Percentiles rank a stretch among this genome's conserved stretches.
These are phyloP conservation scores for Centropyge bicolor DNA, from an alignment of 2,797 vertebrate genomes.

Conservation along the genomic window DNA sequence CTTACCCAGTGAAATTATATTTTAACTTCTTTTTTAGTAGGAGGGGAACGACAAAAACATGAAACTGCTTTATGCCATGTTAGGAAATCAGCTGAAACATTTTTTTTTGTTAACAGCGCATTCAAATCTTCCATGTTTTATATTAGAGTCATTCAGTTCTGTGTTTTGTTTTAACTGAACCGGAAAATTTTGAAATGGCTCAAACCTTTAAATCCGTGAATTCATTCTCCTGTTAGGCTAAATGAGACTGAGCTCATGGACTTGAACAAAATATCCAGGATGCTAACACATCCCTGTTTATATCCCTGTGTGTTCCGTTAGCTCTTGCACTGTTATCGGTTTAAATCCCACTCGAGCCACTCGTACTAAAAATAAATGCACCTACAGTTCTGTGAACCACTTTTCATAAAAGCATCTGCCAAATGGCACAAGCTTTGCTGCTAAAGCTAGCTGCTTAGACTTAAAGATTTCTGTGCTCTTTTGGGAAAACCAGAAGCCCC, in stretches of 20 bases:
- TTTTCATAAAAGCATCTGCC: slow-evolving; percentile 46
- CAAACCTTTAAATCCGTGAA: background rate
- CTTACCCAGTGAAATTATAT: background rate
- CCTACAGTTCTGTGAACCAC: slow-evolving; percentile 16
- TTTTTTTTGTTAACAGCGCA: background rate
- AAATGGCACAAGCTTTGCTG: slow-evolving; percentile 46
- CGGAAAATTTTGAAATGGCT: background rate
- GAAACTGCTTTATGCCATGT: background rate
- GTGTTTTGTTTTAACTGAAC: background rate
- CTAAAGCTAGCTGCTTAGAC: slow-evolving; percentile 40
- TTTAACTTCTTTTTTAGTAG: background rate
- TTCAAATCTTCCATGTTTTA: background rate
- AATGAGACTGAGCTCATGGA: slow-evolving; percentile 10
- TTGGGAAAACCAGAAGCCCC: background rate
- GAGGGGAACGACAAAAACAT: background rate
- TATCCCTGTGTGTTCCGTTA: slow-evolving; percentile 34
- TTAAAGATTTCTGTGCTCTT: slow-evolving; percentile 18
- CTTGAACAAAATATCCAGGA: slow-evolving; percentile 24
- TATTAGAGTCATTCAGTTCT: background rate
- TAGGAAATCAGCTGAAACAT: background rate
- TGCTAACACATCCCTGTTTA: slow-evolving; percentile 21
- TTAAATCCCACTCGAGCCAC: slow-evolving; percentile 49
- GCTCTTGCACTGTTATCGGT: slow-evolving; percentile 33
- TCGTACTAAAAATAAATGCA: slow-evolving; percentile 48
- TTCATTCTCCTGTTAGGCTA: slow-evolving; percentile 8